A percentile compares a stretch with the other conserved stretches of the same genome.
Evolutionary conservation across 2,888 invertebrate genomes (phyloP).

Genomic region (Amblyjoppa proteus): DNA sequence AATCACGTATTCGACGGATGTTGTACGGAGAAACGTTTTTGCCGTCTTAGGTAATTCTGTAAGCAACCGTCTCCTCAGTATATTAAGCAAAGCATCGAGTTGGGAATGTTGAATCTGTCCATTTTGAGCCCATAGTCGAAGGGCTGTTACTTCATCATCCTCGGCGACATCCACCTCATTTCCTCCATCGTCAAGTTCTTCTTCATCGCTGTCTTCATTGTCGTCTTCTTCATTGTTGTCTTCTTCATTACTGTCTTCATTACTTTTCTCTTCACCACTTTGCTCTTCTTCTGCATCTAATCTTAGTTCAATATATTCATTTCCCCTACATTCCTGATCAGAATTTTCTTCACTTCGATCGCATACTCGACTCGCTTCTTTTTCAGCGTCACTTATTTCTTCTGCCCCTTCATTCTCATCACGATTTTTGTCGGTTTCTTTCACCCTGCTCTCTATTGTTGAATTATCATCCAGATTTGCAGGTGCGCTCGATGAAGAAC

Average conservation of each 20-base stretch:
- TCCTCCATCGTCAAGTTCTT: conserved; percentile 30
- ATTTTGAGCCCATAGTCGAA: conserved; percentile 25
- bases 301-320: neutral
- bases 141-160: neutral
- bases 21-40: conserved; percentile 13
- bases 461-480: too few relatives aligned
- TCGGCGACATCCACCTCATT: conserved; percentile 14
- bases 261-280: neutral
- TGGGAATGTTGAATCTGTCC: conserved; percentile 1
- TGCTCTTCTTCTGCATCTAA: neutral
- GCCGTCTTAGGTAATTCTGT: conserved; percentile 19
- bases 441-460: neutral
- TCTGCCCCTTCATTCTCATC: neutral
- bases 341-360: too few relatives aligned
- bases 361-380: too few relatives aligned
- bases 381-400: too few relatives aligned
- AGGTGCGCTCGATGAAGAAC: too few relatives aligned
- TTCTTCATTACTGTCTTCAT: conserved; percentile 18
- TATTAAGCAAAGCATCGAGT: conserved; percentile 2
- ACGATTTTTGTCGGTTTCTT: neutral
- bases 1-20: neutral
- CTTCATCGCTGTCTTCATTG: conserved; percentile 12
- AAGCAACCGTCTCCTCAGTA: neutral
- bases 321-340: too few relatives aligned
- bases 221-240: too few relatives aligned